Evolutionary conservation across 2,113 vertebrate species (phyloP).

Genomic region (Xenopus borealis): DNA sequence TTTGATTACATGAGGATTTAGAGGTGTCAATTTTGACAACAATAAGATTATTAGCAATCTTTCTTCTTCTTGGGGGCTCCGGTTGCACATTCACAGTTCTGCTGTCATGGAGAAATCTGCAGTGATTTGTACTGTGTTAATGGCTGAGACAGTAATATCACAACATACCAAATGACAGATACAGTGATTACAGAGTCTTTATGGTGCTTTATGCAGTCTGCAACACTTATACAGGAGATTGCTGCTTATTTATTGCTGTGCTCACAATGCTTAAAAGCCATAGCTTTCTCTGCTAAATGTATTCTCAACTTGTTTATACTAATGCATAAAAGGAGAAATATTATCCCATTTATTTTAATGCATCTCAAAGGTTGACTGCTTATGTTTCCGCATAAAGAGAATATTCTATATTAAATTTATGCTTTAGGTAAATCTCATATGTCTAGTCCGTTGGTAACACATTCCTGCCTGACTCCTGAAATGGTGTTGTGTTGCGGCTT

Average conservation of each 20-base stretch:
- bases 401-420: no score
- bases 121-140: neutral
- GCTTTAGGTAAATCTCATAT: no score
- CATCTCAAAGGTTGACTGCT: neutral
- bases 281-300: neutral
- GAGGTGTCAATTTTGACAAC: no score
- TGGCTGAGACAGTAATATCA: neutral
- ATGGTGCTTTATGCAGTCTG: neutral
- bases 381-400: no score
- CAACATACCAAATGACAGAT: neutral
- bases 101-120: neutral
- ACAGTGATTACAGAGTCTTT: neutral
- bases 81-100: neutral
- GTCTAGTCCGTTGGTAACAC: no score
- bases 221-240: neutral
- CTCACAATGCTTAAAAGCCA: neutral
- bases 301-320: neutral
- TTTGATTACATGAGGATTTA: no score
- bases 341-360: neutral
- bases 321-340: neutral
- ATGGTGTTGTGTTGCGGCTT: no score
- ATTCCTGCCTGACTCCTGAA: no score
- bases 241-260: neutral
- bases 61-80: neutral
- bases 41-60: no score